phyloP scores from a whole-genome alignment of 2,113 vertebrate genomes.

The Circaetus cinerascens region DNA sequence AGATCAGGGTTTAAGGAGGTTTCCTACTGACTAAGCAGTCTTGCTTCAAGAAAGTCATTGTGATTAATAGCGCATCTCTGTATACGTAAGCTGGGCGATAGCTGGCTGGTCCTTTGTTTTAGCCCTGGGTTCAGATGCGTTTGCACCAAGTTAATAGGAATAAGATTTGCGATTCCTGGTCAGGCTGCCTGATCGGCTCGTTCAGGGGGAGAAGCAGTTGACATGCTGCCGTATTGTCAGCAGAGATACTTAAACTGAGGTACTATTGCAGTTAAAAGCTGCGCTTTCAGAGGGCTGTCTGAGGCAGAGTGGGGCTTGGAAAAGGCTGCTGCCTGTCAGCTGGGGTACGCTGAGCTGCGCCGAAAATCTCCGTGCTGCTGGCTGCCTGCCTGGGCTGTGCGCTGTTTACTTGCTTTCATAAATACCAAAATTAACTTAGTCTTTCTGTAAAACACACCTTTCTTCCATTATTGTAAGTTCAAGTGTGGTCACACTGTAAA shows the following conservation, averaged over 20 bases:
- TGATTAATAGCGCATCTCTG: neutral
- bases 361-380: neutral
- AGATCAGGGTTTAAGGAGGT: neutral
- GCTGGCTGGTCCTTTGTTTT: neutral
- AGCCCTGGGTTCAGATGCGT: neutral
- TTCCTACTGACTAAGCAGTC: neutral
- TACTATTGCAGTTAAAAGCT: neutral
- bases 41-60: neutral
- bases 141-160: neutral
- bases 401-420: neutral
- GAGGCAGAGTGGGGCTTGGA: neutral
- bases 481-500: neutral
- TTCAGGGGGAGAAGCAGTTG: neutral
- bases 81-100: fast-evolving
- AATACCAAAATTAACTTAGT: fast-evolving
- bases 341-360: neutral
- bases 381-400: neutral
- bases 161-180: neutral
- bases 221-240: neutral
- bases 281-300: neutral
- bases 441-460: neutral
- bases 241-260: neutral
- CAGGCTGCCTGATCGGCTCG: neutral
- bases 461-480: fast-evolving
- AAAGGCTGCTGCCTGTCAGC: neutral